These are phyloP conservation scores for Gulo gulo DNA, from an alignment of 2,113 vertebrate species.

Conservation along the genomic window DNA sequence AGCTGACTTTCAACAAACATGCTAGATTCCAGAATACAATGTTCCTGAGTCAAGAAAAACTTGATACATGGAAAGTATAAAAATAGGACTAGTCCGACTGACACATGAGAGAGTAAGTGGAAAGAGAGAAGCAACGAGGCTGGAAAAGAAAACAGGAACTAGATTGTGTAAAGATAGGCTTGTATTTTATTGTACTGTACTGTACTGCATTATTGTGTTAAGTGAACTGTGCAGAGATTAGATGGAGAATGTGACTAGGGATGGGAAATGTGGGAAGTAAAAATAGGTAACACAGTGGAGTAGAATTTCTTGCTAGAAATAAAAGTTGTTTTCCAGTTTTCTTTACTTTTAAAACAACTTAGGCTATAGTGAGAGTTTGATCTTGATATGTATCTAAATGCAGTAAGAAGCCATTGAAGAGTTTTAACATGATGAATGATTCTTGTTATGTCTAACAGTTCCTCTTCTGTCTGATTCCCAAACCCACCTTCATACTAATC, in stretches of 20 bases:
- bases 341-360: not conserved
- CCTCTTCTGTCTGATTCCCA: not conserved
- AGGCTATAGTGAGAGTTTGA: not conserved
- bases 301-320: not conserved
- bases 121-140: not conserved
- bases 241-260: not conserved
- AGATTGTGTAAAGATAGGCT: not conserved
- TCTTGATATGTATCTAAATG: not conserved
- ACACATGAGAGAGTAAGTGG: not conserved
- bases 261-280: not conserved
- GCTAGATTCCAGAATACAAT: not conserved
- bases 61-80: not conserved
- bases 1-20: not conserved
- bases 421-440: not conserved
- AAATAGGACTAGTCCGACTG: not conserved
- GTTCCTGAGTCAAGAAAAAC: not conserved
- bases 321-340: not conserved
- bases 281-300: not conserved
- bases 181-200: not conserved
- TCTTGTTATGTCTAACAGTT: slow-evolving; percentile 2
- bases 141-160: not conserved
- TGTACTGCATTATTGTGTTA: not conserved
- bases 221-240: not conserved
- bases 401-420: not conserved
- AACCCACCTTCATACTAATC: not conserved